Evolutionary conservation across 2,888 invertebrate species (phyloP), one percentile per base, ranked within the genome.

Genomic region (Ptilodon capucinus): DNA sequence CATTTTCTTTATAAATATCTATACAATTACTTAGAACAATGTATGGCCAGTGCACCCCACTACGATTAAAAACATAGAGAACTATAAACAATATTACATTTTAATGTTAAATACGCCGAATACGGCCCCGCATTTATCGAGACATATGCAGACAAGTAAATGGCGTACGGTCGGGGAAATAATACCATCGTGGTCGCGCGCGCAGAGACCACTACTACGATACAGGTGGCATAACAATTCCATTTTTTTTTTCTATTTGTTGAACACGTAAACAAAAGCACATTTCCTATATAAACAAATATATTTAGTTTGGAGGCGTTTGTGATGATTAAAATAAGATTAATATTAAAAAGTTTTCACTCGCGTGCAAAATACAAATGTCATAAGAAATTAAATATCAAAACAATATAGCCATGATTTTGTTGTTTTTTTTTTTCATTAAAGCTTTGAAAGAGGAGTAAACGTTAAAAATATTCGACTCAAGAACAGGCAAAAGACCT

Each of bases 31-130:
- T n/a, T n/a, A 8, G 11, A 18, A 18, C 4, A 36, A 32, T 1
- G 7, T 19, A 7, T 16, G 16, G 4, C 11, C 9, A 40, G 21
- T n/a, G 8, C 9, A 14, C 40, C 42, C 28, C 51, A 21, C 41
- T 18, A 41, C 34, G 34, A 40, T 49, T 54, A 38, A 48, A 54
- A 54, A 61, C 44, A 60, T 55, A 42, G 19, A 54, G 57, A 55
- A 66, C 63, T 61, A 66, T 61, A 63, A 72, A 68, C 54, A 63
- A 64, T 60, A 64, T 65, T 62, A 66, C 46, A 55, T 57, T 57
- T 60, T 63, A 66, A 44, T 54, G 58, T 69, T 70, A 74, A 75
- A 73, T 69, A 69, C 67, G 70, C 76, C 76, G 76, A 76, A 76
- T 65, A 76, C 76, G 76, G 76, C 71, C 44, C 51, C 58, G 60